phyloP scores from a whole-genome alignment of 2,113 vertebrate genomes.

The Mugil cephalus region DNA sequence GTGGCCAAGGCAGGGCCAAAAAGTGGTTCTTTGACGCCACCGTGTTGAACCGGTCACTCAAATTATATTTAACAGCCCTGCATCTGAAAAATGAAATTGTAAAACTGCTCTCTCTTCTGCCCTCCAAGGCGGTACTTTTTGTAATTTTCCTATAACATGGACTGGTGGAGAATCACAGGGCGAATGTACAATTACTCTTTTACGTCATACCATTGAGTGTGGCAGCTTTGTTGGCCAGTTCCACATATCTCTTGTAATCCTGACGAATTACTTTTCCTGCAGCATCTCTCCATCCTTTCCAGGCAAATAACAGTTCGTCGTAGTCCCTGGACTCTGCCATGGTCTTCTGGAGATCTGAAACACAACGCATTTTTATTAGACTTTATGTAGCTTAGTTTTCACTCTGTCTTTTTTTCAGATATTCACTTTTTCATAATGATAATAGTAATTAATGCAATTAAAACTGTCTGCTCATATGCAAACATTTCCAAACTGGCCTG shows the following conservation, averaged over 20 bases:
- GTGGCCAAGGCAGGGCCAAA: too few species aligned
- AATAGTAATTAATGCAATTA: too few species aligned
- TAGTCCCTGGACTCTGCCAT: conserved; percentile 92
- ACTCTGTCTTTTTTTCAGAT: neutral
- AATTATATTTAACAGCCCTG: neutral
- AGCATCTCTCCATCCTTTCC: conserved; percentile 93
- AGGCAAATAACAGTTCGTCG: conserved; percentile 89
- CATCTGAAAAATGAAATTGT: neutral
- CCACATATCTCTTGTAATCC: conserved; percentile 89
- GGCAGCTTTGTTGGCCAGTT: conserved; percentile 93
- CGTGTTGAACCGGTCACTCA: neutral
- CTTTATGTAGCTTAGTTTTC: neutral
- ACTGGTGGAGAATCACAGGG: neutral
- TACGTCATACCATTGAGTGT: conserved; percentile 88
- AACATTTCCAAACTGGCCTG: too few species aligned
- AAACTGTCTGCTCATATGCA: neutral
- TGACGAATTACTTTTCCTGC: conserved; percentile 88
- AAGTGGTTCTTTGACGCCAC: too few species aligned
- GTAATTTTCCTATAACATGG: neutral
- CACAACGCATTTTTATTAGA: conserved; percentile 2
- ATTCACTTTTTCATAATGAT: too few species aligned
- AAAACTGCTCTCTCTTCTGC: neutral
- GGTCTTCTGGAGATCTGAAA: conserved; percentile 89
- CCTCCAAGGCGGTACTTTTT: neutral
- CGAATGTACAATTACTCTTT: conserved; percentile 9